phyloP scores from a whole-genome alignment of 2,797 vertebrate genomes.

The Setipinna tenuifilis region DNA sequence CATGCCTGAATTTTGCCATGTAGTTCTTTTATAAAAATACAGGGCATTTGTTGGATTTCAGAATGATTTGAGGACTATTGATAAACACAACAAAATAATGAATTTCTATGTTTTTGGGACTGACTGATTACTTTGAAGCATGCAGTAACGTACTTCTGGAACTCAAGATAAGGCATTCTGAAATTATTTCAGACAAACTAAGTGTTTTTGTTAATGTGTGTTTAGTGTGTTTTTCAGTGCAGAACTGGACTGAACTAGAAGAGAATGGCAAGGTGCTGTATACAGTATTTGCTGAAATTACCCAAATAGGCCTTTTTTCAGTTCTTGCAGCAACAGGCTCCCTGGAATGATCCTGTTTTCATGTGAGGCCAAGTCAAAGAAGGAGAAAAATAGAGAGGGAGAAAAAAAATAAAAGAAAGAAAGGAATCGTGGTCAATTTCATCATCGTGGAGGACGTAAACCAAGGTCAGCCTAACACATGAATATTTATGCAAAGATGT shows the following conservation, averaged over 20 bases:
- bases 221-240: not conserved
- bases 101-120: not conserved
- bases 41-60: not conserved
- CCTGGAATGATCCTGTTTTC: constrained; percentile 15
- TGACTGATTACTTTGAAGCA: not conserved
- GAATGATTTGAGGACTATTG: not conserved
- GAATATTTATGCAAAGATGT: constrained; percentile 39
- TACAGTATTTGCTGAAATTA: constrained; percentile 33
- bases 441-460: constrained; percentile 37
- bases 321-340: constrained; percentile 28
- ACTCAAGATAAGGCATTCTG: not conserved
- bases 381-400: not conserved
- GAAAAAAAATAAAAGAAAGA: not conserved
- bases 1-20: not conserved
- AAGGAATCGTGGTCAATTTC: constrained; percentile 27
- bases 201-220: not conserved
- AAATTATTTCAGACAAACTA: not conserved
- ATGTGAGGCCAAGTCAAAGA: constrained; percentile 5
- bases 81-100: not conserved
- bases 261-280: not conserved
- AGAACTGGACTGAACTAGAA: not conserved
- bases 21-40: not conserved
- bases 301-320: constrained; percentile 41
- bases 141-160: no score
- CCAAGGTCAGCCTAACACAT: constrained; percentile 47